Conservation (phyloP, 2,113 vertebrate genomes). For the Myocastor coypus region DNA sequence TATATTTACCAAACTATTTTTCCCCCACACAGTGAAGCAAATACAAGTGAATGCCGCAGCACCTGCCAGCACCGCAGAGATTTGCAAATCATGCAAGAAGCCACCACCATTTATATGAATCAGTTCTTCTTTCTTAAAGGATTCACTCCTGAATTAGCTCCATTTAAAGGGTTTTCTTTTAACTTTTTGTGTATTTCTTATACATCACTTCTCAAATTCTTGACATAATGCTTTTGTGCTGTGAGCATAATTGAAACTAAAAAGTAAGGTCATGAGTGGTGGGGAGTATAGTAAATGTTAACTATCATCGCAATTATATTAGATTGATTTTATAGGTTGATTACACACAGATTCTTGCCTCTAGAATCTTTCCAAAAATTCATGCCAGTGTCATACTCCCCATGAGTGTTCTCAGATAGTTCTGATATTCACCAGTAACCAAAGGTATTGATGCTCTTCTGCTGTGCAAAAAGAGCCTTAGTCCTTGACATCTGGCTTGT, state of each 20-base stretch:
- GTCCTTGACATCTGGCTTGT: neutral
- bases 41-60: too few relatives aligned
- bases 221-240: neutral
- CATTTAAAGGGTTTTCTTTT: too few relatives aligned
- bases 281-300: neutral
- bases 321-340: neutral
- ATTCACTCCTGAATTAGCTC: too few relatives aligned
- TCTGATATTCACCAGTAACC: neutral
- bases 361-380: slow-evolving; percentile 32
- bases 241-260: neutral
- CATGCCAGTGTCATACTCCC: neutral
- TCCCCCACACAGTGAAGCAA: slow-evolving; percentile 99
- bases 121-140: too few relatives aligned
- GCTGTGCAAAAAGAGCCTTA: neutral
- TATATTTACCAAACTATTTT: slow-evolving; percentile 99
- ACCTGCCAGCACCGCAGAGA: too few relatives aligned
- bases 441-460: neutral
- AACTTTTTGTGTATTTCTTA: too few relatives aligned
- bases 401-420: neutral
- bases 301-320: neutral
- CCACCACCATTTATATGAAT: too few relatives aligned
- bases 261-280: neutral
- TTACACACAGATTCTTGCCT: neutral
- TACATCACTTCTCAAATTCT: neutral
- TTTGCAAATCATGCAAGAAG: too few relatives aligned